Percentiles rank a stretch among this genome's conserved stretches.
phyloP scores from a whole-genome alignment of 2,113 vertebrate species.

The Neodon shergylaensis region DNA sequence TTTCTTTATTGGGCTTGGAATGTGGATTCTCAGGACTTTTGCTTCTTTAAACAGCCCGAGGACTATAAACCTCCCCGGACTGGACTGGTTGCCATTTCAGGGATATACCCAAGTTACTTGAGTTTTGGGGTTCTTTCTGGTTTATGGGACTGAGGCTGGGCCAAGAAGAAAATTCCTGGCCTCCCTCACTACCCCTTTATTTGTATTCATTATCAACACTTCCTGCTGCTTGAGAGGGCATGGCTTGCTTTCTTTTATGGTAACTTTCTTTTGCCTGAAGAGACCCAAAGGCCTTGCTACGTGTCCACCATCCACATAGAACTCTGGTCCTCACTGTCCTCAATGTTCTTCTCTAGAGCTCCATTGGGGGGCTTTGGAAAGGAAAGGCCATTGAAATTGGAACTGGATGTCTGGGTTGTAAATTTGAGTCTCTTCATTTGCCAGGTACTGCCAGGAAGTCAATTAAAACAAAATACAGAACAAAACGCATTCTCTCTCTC shows the following conservation, averaged over 20 bases:
- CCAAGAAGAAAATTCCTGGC: background rate
- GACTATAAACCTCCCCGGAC: conserved; percentile 64
- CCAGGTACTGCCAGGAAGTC: background rate
- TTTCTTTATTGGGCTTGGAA: conserved; percentile 81
- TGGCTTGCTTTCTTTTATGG: background rate
- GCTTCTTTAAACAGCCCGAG: conserved; percentile 79
- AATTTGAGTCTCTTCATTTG: background rate
- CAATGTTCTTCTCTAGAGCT: background rate
- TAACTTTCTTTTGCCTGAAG: conserved; percentile 8
- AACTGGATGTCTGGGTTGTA: background rate
- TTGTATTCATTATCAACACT: background rate
- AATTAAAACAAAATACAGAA: background rate
- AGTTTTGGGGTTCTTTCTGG: conserved; percentile 30
- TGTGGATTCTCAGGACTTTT: conserved; percentile 75
- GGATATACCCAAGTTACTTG: conserved; percentile 54
- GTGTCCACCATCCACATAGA: background rate
- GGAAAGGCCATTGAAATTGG: background rate
- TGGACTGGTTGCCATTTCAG: conserved; percentile 66
- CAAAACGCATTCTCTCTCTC: no score
- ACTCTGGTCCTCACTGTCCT: background rate
- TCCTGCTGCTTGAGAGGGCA: background rate
- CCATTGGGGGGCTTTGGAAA: background rate
- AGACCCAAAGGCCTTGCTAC: background rate
- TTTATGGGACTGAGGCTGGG: conserved; percentile 1
- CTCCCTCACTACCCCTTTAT: background rate